Percentiles rank a stretch among this genome's conserved stretches.
Evolutionary conservation across 2,888 invertebrate genomes (phyloP).

Genomic region (Idaea biselata): DNA sequence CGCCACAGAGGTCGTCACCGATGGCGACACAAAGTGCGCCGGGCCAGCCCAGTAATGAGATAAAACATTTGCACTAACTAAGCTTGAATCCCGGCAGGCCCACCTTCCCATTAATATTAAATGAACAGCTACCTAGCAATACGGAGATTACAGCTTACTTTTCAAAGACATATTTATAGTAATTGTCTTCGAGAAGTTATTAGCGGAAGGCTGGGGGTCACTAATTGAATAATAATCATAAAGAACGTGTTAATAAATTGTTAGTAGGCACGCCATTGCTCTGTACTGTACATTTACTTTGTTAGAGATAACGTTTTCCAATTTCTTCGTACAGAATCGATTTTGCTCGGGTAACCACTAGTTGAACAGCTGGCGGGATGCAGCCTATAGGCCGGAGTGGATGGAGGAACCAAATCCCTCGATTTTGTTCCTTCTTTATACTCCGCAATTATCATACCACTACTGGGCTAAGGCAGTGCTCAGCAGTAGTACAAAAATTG

Average conservation of each 20-base stretch:
- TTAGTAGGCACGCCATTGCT: slow-evolving; percentile 5
- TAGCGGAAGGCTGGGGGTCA: slow-evolving; percentile 8
- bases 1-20: too few species aligned
- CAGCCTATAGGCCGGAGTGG: too few species aligned
- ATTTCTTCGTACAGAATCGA: not conserved
- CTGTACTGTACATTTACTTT: slow-evolving; percentile 3
- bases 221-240: slow-evolving; percentile 18
- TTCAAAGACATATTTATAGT: not conserved
- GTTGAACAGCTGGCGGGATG: not conserved
- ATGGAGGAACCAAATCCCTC: too few species aligned
- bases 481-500: too few species aligned
- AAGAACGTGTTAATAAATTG: slow-evolving; percentile 8
- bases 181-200: not conserved
- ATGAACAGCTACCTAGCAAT: slow-evolving; percentile 1
- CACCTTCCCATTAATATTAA: not conserved
- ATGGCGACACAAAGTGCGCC: too few species aligned
- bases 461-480: too few species aligned
- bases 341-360: not conserved
- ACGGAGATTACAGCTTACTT: not conserved
- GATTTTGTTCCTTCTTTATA: too few species aligned
- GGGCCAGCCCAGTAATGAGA: too few species aligned
- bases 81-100: not conserved
- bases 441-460: too few species aligned
- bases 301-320: not conserved
- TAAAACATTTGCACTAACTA: not conserved